Evolutionary conservation across 2,113 vertebrate genomes (phyloP).

Genomic region (Pelecanus crispus): DNA sequence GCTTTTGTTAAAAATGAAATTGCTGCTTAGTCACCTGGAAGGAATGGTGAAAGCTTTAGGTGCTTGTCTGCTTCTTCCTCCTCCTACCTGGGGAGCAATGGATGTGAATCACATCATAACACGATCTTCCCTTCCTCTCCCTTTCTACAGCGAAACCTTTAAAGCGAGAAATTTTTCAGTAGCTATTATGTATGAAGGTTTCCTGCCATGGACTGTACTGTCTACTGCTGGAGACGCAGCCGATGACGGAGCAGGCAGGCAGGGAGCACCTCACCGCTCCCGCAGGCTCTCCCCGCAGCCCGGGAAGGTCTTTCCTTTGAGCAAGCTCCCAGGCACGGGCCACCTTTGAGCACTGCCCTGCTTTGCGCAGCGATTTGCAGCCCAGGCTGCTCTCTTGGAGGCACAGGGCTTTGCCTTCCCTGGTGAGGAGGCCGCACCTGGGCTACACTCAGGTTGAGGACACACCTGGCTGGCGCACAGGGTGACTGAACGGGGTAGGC

Average conservation of each 20-base stretch:
- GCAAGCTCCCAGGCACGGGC: accelerated
- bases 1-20: conserved; percentile 4
- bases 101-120: neutral
- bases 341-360: neutral
- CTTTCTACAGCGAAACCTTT: neutral
- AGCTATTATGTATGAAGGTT: neutral
- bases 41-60: neutral
- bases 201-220: neutral
- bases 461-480: neutral
- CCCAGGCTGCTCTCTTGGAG: too few species aligned
- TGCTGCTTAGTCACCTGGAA: conserved; percentile 12
- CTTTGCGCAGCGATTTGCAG: neutral
- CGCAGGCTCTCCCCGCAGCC: neutral
- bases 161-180: neutral
- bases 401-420: neutral
- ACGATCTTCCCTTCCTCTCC: neutral
- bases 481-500: neutral
- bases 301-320: accelerated
- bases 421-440: neutral
- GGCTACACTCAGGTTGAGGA: neutral
- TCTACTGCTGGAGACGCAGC: neutral
- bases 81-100: neutral
- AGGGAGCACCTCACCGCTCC: neutral
- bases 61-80: neutral
- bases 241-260: neutral